Conservation (phyloP, 2,797 vertebrate species). For the Melanotaenia trifasciata region DNA sequence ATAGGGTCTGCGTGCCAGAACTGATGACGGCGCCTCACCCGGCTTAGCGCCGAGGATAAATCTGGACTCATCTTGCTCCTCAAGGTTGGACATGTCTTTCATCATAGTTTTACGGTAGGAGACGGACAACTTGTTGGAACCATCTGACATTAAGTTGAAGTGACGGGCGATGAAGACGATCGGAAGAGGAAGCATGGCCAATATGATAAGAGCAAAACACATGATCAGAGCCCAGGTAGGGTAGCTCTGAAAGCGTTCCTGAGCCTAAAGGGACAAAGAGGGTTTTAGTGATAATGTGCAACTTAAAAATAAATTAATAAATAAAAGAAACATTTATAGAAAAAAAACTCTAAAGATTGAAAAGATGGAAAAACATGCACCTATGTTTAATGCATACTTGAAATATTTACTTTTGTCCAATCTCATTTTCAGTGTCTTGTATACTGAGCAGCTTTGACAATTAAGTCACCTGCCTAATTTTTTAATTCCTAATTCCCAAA, state of each 20-base stretch:
- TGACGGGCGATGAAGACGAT: conserved; percentile 90
- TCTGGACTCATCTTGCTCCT: conserved; percentile 92
- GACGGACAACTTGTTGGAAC: conserved; percentile 93
- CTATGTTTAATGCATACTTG: neutral
- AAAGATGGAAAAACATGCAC: neutral
- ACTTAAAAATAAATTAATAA: neutral
- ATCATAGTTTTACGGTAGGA: conserved; percentile 96
- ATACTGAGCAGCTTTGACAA: no score
- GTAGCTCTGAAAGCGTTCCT: conserved; percentile 91
- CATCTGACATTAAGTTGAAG: conserved; percentile 91
- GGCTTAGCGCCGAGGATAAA: conserved; percentile 94
- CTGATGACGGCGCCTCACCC: conserved; percentile 85
- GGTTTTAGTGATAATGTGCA: neutral
- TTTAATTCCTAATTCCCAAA: no score
- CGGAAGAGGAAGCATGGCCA: conserved; percentile 91
- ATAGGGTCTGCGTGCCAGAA: conserved; percentile 85
- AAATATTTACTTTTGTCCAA: neutral
- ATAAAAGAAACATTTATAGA: neutral
- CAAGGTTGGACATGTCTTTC: conserved; percentile 96
- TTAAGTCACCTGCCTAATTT: no score
- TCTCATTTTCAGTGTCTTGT: neutral
- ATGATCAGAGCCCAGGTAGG: conserved; percentile 91
- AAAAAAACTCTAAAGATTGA: neutral
- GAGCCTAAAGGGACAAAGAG: conserved; percentile 80
- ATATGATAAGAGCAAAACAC: conserved; percentile 88